A percentile compares a stretch with the other conserved stretches of the same genome.
Conservation (phyloP, 2,797 vertebrate species). For the Nasua narica region DNA sequence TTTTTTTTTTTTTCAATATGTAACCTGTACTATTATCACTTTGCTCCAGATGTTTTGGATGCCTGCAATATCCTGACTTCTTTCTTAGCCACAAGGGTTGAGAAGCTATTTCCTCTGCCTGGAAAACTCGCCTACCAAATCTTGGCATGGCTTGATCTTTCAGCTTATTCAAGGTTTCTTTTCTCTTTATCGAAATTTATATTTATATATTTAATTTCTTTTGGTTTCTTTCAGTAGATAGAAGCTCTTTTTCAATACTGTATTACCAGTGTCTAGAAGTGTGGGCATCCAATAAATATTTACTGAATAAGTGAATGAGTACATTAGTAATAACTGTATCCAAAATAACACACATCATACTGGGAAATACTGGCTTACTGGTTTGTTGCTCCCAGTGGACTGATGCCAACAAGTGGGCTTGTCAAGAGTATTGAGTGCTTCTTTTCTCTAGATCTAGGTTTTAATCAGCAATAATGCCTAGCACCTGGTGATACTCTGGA, state of each 20-base stretch:
- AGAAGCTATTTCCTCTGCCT: background rate
- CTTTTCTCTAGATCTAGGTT: background rate
- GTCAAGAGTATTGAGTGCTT: background rate
- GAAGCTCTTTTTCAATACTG: background rate
- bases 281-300: background rate
- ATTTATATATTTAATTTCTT: background rate
- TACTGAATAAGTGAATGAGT: background rate
- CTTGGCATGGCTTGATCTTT: background rate
- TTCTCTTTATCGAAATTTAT: background rate
- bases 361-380: background rate
- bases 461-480: background rate
- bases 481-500: background rate
- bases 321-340: background rate
- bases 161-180: background rate
- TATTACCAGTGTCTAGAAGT: background rate
- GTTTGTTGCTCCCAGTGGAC: background rate
- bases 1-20: background rate
- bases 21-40: background rate
- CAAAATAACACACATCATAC: background rate
- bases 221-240: background rate
- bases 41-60: background rate
- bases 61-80: background rate
- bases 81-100: background rate
- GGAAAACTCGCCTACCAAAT: background rate
- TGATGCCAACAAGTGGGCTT: background rate